Base-by-base conservation (phyloP, 2,797 vertebrate species). In the Gambelia wislizenii region DNA sequence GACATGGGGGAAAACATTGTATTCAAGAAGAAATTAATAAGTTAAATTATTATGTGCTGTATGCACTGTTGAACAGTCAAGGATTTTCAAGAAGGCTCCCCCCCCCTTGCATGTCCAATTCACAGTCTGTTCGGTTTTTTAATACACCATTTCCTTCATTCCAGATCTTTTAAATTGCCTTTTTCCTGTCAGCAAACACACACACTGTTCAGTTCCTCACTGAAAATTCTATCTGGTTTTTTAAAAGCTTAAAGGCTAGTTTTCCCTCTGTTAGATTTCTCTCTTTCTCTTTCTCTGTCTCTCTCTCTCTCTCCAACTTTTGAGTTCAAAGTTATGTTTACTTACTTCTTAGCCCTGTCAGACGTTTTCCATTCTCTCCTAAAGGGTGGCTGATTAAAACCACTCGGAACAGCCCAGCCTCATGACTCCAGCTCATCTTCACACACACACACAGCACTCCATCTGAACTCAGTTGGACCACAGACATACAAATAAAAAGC, bases 241-340 rank as follows among this genome's bases (percentile, higher is more conserved):
- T 90, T 93, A 89, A 91, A 92, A 54, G 89, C 94, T 93, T 88
- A 69, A 80, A 89, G 93, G 72, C 70, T 44, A 76, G 83, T 95
- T 93, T 89, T 0, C 44, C 91, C 90, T 87, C 89, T 12, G 27
- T 95, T 93, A 85, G 92, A 49, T 77, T 77, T 70, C 47, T 25
- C 64, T n/a, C 39, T 13, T 18, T 42, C 25, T 61, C 0, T n/a
- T n/a, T 49, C 7, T 49, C 7, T 49, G 49, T 49, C 2, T 33
- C 20, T 59, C 59, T 20, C 1, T 16, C 92, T 95, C 88, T 93
- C 79, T 88, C 91, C 93, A 90, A 75, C 93, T 77, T 90, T 94
- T 2, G 89, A 96, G 95, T 96, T 96, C 95, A 96, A 96, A 96
- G 96, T 97, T 96, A 93, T 92, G 83, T 95, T 97, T 97, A 97